Conservation (phyloP, 2,797 vertebrate species). For the Pelochelys cantorii region DNA sequence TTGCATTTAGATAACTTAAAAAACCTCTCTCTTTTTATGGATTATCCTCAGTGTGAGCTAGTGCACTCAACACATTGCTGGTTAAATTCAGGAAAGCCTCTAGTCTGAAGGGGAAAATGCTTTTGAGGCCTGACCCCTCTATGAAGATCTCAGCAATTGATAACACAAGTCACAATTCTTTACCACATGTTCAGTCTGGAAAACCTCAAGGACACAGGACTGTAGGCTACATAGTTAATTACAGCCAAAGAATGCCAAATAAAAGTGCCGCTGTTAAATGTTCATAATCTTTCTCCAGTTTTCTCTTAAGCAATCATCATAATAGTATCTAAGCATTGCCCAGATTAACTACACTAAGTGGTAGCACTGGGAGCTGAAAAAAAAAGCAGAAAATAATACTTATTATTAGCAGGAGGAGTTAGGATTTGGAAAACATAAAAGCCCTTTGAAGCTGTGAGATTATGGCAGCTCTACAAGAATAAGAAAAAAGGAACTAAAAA, state of each 20-base stretch:
- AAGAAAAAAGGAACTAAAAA: background rate
- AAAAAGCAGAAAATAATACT: background rate
- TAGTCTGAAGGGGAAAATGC: constrained; percentile 30
- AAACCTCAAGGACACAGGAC: background rate
- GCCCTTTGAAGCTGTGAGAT: background rate
- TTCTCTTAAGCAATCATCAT: background rate
- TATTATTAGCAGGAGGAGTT: background rate
- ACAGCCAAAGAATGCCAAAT: background rate
- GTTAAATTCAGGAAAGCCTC: background rate
- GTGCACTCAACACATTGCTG: background rate
- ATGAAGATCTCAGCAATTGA: background rate
- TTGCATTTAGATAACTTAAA: background rate
- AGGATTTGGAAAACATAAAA: background rate
- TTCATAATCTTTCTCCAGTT: fast-evolving
- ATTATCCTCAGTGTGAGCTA: background rate
- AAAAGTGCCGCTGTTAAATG: background rate
- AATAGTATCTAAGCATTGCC: background rate
- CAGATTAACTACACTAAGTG: background rate
- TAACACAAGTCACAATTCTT: constrained; percentile 12
- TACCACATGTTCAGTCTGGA: background rate
- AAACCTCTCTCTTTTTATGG: constrained; percentile 4
- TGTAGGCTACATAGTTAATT: fast-evolving
- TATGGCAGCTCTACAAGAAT: background rate
- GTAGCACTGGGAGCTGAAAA: background rate
- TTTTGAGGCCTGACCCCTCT: background rate